Conservation (phyloP, 2,797 vertebrate genomes). For the Schizothorax lantsangensis region DNA sequence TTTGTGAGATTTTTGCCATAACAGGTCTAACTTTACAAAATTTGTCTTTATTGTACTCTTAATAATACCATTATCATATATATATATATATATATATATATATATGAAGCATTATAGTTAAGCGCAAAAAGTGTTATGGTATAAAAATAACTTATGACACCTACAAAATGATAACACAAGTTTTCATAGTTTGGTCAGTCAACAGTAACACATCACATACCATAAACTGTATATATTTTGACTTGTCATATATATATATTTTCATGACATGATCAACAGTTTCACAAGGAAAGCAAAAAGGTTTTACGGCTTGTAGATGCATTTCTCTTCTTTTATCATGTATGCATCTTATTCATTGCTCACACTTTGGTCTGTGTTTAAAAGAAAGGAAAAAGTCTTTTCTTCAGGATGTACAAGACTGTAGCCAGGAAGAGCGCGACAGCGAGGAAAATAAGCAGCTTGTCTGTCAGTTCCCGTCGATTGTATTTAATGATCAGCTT, state of each 20-base stretch:
- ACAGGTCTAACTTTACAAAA: background rate
- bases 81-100: background rate
- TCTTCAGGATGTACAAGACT: conserved; percentile 95
- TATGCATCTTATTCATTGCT: background rate
- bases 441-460: conserved; percentile 90
- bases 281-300: background rate
- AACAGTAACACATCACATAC: background rate
- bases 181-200: background rate
- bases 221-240: too few species aligned
- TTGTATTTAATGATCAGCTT: conserved; percentile 99
- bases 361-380: conserved; percentile 65
- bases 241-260: background rate
- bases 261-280: background rate
- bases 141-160: background rate
- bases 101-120: background rate
- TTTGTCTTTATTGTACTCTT: background rate
- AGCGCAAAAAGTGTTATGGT: background rate
- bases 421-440: conserved; percentile 94
- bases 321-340: background rate
- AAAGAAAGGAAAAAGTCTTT: conserved; percentile 89
- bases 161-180: background rate
- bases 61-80: background rate
- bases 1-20: background rate
- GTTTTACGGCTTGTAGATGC: background rate
- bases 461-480: conserved; percentile 90